Conservation (phyloP, 2,888 invertebrate species). For the Yponomeuta sedellus region DNA sequence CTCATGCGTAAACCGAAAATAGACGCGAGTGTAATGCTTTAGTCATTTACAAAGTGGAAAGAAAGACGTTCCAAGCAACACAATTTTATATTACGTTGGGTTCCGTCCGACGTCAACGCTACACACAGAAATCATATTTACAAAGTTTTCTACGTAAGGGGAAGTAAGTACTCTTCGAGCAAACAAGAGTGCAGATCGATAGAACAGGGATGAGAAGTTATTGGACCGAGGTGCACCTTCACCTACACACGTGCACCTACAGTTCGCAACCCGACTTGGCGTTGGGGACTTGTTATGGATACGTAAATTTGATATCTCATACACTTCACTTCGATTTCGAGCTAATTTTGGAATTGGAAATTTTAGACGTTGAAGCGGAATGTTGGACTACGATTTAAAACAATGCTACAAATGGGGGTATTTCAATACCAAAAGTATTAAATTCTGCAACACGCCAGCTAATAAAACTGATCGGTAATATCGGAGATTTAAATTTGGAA, state of each 20-base stretch:
- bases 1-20: not conserved
- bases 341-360: not conserved
- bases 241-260: not conserved
- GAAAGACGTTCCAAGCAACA: not conserved
- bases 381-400: not conserved
- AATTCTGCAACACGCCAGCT: constrained; percentile 21
- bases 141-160: not conserved
- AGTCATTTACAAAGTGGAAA: not conserved
- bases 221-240: constrained; percentile 1
- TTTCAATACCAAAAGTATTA: not conserved
- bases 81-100: not conserved
- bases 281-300: not conserved
- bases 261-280: not conserved
- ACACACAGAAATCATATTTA: not conserved
- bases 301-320: not conserved
- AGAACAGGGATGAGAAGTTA: constrained; percentile 1
- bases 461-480: constrained; percentile 55
- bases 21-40: too few relatives aligned
- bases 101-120: not conserved
- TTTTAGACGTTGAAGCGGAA: not conserved
- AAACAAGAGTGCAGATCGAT: constrained; percentile 9
- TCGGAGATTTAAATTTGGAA: constrained; percentile 37
- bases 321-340: not conserved
- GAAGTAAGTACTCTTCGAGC: not conserved
- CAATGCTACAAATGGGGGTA: not conserved